Conservation (phyloP, 2,888 invertebrate genomes). For the Desoria tigrina region DNA sequence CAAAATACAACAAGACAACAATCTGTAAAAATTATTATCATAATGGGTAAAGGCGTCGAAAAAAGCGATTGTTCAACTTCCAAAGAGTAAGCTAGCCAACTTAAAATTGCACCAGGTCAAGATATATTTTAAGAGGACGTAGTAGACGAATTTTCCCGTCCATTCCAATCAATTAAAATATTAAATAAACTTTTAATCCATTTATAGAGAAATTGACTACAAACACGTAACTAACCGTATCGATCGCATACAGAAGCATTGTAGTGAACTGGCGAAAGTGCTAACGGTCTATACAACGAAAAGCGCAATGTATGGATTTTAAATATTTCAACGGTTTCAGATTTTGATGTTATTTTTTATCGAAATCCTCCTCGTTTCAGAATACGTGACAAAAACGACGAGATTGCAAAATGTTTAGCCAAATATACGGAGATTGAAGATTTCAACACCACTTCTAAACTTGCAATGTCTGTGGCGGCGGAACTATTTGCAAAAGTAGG, state of each 20-base stretch:
- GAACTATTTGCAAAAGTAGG: conserved; percentile 35
- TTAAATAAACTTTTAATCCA: too few species aligned
- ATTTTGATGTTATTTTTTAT: neutral
- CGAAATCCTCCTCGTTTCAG: conserved; percentile 18
- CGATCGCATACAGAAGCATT: conserved; percentile 22
- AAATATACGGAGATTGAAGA: conserved; percentile 33
- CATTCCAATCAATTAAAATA: too few species aligned
- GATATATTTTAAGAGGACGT: too few species aligned
- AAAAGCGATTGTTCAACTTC: neutral
- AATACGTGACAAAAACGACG: conserved; percentile 39
- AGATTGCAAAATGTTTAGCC: conserved; percentile 33
- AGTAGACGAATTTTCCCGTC: too few species aligned
- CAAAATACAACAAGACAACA: too few species aligned
- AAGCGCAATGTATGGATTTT: neutral
- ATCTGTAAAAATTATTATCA: too few species aligned
- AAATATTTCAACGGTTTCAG: conserved; percentile 2
- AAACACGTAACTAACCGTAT: conserved; percentile 24
- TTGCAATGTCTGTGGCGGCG: conserved; percentile 29
- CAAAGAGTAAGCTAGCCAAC: neutral
- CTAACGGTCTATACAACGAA: conserved; percentile 27
- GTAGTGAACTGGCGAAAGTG: conserved; percentile 17
- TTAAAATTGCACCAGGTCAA: too few species aligned
- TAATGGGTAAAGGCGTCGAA: too few species aligned
- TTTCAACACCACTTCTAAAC: conserved; percentile 38
- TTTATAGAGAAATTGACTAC: conserved; percentile 12